Base-by-base conservation (phyloP, 1,140 invertebrate genomes). In the Drusus annulatus region DNA sequence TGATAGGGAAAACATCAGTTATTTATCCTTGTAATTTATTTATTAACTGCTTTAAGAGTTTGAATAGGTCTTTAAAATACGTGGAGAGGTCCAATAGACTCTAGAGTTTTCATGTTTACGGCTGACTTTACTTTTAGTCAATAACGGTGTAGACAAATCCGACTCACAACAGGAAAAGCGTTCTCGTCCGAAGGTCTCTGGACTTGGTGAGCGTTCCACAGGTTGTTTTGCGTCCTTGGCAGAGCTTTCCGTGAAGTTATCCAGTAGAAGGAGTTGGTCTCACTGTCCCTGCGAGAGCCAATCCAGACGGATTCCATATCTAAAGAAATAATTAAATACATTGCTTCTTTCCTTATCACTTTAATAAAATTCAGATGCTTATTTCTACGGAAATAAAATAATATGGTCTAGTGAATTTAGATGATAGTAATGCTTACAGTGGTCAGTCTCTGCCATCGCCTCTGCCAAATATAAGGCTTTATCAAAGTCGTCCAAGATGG, bases 381-480 rank as follows among this genome's bases (percentile, higher is more conserved):
- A 28, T 28, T 28, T 28, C 28, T 36, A 7, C 31, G 5, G n/a
- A n/a, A n/a, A n/a, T n/a, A n/a, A n/a, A n/a, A n/a, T n/a, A n/a
- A n/a, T n/a, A n/a, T n/a, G n/a, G n/a, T n/a, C n/a, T n/a, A n/a
- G n/a, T n/a, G n/a, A n/a, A n/a, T n/a, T n/a, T n/a, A n/a, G n/a
- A n/a, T n/a, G n/a, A n/a, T n/a, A n/a, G n/a, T 45, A 10, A 13
- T 45, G 10, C 75, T 78, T 71, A 81, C 80, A 31, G 16, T 78
- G 17, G 50, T 73, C 62, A 10, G 75, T 65, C 60, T 78, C 65
- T 16, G 63, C 50, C 23, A 81, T 15, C 6, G 74, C 75, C 69
- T 81, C 80, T 2, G 80, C 80, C 13, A 81, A 45, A 54, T 71
- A 81, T 25, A 62, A 21, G 6, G 80, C 80, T 19, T 71, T 36